Percentiles rank a stretch among this genome's conserved stretches.
phyloP scores from a whole-genome alignment of 1,140 invertebrate genomes.

The Ephestia elutella region DNA sequence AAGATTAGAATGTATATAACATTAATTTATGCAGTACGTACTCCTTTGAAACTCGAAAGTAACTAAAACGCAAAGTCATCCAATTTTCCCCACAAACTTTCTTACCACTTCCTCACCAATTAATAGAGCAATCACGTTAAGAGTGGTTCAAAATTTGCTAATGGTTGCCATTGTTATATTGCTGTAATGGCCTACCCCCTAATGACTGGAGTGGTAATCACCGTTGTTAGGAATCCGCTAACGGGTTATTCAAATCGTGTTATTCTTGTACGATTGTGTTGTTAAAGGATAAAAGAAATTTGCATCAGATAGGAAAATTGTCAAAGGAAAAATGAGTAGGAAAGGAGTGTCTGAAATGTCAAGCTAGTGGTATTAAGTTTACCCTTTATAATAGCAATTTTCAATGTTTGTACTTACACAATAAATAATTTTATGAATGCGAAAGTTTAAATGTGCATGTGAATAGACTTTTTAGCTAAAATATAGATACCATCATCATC shows the following conservation, averaged over 20 bases:
- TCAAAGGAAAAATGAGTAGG: too few species aligned
- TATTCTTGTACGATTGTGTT: background rate
- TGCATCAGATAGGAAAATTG: background rate
- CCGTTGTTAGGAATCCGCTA: slow-evolving; percentile 13
- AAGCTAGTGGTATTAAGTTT: too few species aligned
- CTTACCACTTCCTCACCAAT: background rate
- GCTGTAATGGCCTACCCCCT: slow-evolving; percentile 4
- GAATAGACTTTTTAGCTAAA: too few species aligned
- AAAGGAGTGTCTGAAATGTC: too few species aligned
- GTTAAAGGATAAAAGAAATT: background rate
- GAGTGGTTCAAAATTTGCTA: slow-evolving; percentile 18
- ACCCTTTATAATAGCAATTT: too few species aligned
- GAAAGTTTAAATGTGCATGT: too few species aligned
- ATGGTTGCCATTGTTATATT: slow-evolving; percentile 17
- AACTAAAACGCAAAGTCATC: background rate
- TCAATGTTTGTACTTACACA: too few species aligned
- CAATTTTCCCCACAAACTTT: background rate
- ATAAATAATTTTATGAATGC: too few species aligned
- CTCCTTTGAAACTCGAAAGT: background rate
- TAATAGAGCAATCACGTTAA: slow-evolving; percentile 20
- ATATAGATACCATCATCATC: too few species aligned
- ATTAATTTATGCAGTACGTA: too few species aligned
- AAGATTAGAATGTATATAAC: too few species aligned
- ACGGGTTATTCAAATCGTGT: slow-evolving; percentile 3
- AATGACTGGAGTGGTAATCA: slow-evolving; percentile 16